Evolutionary conservation across 2,888 invertebrate genomes (phyloP).

Genomic region (Gymnoscelis rufifasciata): DNA sequence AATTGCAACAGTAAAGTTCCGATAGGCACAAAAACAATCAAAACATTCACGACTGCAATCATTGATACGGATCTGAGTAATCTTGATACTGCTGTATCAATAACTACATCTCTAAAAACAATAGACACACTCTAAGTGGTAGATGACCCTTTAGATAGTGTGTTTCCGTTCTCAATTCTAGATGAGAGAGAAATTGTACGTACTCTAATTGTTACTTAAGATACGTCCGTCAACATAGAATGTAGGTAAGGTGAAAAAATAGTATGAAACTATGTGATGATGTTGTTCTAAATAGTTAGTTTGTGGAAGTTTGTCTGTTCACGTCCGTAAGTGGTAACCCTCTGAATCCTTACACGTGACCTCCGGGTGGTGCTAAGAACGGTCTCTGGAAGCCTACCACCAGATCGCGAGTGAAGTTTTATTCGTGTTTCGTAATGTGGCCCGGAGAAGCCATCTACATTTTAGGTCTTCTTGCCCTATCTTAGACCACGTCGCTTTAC

Average conservation of each 20-base stretch:
- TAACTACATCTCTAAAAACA: slow-evolving; percentile 35
- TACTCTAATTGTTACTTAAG: slow-evolving; percentile 26
- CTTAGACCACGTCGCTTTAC: too few species aligned
- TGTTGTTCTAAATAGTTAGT: not conserved
- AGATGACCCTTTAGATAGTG: slow-evolving; percentile 50
- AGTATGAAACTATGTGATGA: too few species aligned
- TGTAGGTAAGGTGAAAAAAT: not conserved
- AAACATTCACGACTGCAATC: slow-evolving; percentile 17
- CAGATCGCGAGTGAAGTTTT: too few species aligned
- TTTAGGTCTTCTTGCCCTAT: too few species aligned
- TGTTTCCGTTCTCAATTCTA: slow-evolving; percentile 41
- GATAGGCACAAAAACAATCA: slow-evolving; percentile 10
- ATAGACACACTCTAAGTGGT: slow-evolving; percentile 40
- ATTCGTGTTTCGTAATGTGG: too few species aligned
- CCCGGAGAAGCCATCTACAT: too few species aligned
- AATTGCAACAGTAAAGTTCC: slow-evolving; percentile 10
- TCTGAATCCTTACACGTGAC: too few species aligned
- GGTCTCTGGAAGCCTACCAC: too few species aligned
- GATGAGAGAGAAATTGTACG: slow-evolving; percentile 22
- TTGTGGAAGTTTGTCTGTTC: too few species aligned
- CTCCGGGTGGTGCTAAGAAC: too few species aligned
- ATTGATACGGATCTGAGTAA: slow-evolving; percentile 17
- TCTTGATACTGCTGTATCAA: slow-evolving; percentile 21
- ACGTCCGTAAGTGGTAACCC: too few species aligned
- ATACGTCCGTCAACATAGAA: slow-evolving; percentile 13